Evolutionary conservation across 2,888 invertebrate species (phyloP), one percentile per base, ranked within the genome.

Genomic region (Eupeodes luniger): DNA sequence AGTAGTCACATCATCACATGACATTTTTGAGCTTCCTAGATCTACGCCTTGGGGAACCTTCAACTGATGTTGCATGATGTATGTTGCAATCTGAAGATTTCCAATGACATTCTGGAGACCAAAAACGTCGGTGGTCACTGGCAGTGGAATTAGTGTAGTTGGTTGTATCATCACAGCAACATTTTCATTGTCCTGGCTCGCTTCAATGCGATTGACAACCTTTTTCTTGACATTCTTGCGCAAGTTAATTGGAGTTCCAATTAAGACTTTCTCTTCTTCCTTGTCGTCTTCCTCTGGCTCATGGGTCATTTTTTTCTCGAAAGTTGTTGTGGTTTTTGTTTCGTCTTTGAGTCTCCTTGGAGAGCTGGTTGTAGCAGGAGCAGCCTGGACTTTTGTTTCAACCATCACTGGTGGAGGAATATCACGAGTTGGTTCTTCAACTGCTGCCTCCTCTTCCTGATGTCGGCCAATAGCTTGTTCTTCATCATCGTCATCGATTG

Each of bases 81-180:
- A 93, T 0, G 93, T 92, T 57, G 94, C 93, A 9, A 94, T 92
- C 89, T 94, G 94, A 3, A 94, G 90, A 89, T 94, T 94, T 0
- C 93, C 93, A 36, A 93, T 92, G 55, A 92, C 92, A 74, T 92
- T 93, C 74, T 93, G 93, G 0, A 93, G 90, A 0, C 93, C 93
- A 75, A 93, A 92, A 12, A 94, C 92, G 67, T 94, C 94, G 2
- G 90, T 92, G 34, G 93, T 93, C 5, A 93, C 92, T 0, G 93
- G 93, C 84, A 93, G 85, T 53, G 94, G 94, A 57, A 94, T 92
- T 0, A 93, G 83, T 1, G 93, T 93, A 4, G 93, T 92, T 10
- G 93, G 93, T 61, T 93, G 93, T 90, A 95, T 90, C 12, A 92
- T 93, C 64, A 94, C 89, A 19, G 94, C 92, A 79, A 94, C 90